Evolutionary conservation across 2,797 vertebrate genomes (phyloP).

Genomic region (Eidolon dupreanum): DNA sequence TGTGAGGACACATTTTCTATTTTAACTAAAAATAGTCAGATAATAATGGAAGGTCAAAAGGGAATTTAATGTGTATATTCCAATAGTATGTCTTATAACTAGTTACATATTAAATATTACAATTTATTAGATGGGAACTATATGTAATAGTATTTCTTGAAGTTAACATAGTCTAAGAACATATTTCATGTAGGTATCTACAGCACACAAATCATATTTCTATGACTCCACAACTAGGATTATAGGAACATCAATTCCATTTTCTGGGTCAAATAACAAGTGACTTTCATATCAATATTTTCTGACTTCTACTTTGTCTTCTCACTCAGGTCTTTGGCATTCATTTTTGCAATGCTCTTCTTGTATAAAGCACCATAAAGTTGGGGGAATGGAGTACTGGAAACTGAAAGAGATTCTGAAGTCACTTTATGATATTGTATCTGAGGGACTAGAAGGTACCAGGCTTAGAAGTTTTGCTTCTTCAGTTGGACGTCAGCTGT

Average conservation of each 20-base stretch:
- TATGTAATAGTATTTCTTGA: neutral
- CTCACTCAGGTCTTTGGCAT: neutral
- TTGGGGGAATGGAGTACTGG: neutral
- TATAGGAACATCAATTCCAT: neutral
- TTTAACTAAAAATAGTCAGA: neutral
- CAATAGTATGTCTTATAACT: neutral
- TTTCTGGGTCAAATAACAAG: neutral
- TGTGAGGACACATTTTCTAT: neutral
- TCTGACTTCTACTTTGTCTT: neutral
- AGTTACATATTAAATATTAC: neutral
- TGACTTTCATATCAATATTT: neutral
- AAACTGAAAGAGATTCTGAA: neutral
- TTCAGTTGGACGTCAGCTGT: neutral
- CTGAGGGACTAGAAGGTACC: fast-evolving
- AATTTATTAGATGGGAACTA: neutral
- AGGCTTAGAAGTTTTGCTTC: neutral
- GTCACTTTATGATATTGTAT: fast-evolving
- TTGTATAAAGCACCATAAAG: neutral
- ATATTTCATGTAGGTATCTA: neutral
- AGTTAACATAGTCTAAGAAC: neutral
- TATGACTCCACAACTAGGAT: neutral
- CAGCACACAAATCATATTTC: neutral
- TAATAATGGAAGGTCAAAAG: neutral
- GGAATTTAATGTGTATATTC: neutral
- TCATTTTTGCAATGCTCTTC: neutral